Evolutionary conservation across 2,888 invertebrate genomes (phyloP), one percentile per base, ranked within the genome.

Genomic region (Polymixis lichenea): DNA sequence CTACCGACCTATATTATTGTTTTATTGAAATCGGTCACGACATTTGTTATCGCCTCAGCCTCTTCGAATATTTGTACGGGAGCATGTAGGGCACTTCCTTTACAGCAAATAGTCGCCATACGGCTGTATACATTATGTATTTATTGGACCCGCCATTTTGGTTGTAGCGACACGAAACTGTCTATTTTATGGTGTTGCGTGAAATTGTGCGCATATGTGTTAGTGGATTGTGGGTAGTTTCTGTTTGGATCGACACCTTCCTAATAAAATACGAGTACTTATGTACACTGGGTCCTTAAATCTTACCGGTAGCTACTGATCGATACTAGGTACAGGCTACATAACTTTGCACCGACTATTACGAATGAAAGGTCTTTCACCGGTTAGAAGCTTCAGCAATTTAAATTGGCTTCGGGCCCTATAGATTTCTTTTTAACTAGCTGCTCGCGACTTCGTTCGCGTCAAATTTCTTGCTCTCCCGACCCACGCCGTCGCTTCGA

Each of bases 21-120:
- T 81, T 86, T 85, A 87, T 83, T 76, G 75, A 72, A 69, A 75
- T 81, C 70, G 67, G 78, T 83, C 72, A 77, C 80, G 53, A n/a
- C n/a, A n/a, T 60, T 62, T 51, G 49, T 66, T 53, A 22, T 68
- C 58, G 75, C 60, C 67, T 74, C 25, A 70, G 56, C 66, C 71
- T 78, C 71, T 62, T 43, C 53, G 56, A 62, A 82, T 84, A 74
- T 74, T 80, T 80, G 61, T 60, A 38, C 51, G 49, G 61, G 61
- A 84, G 43, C 56, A 65, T 61, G 70, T 84, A 58, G 53, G 66
- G 43, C 53, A 70, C 61, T 81, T 80, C 61, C 53, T 70, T 53
- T 55, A 70, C 74, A 64, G 49, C 25, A 43, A 84, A 84, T 43
- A 71, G 75, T 71, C 74, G 65, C 67, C 67, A 71, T 64, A 71